Evolutionary conservation across 2,113 vertebrate species (phyloP).

Genomic region (Rhinichthys klamathensis): DNA sequence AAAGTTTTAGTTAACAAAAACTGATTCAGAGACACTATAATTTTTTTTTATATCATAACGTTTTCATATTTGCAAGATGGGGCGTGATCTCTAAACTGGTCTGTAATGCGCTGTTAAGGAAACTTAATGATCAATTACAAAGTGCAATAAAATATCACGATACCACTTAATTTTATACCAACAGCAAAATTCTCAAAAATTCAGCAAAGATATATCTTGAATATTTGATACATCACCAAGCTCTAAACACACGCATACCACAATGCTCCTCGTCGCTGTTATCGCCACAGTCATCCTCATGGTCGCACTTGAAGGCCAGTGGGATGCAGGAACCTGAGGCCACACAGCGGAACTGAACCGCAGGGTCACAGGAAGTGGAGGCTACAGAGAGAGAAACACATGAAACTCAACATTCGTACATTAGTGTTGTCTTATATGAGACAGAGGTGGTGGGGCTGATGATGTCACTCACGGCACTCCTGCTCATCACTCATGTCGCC

Average conservation of each 20-base stretch:
- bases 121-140: not conserved
- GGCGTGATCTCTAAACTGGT: not conserved
- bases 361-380: constrained; percentile 85
- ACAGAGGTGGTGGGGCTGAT: not conserved
- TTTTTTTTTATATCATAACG: too few species aligned
- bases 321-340: constrained; percentile 93
- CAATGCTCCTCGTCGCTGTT: constrained; percentile 95
- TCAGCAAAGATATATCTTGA: not conserved
- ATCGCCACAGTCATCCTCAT: constrained; percentile 96
- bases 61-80: not conserved
- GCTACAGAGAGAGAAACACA: constrained; percentile 69
- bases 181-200: not conserved
- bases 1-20: not conserved
- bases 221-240: not conserved
- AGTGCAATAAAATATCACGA: not conserved
- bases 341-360: constrained; percentile 92
- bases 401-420: not conserved
- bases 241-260: constrained; percentile 73
- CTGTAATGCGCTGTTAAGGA: not conserved
- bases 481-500: constrained; percentile 97
- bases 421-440: not conserved
- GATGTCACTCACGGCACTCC: constrained; percentile 87
- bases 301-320: constrained; percentile 95
- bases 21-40: not conserved
- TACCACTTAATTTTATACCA: not conserved